Conservation (phyloP, 2,113 vertebrate genomes). For the Peucedramus taeniatus region DNA sequence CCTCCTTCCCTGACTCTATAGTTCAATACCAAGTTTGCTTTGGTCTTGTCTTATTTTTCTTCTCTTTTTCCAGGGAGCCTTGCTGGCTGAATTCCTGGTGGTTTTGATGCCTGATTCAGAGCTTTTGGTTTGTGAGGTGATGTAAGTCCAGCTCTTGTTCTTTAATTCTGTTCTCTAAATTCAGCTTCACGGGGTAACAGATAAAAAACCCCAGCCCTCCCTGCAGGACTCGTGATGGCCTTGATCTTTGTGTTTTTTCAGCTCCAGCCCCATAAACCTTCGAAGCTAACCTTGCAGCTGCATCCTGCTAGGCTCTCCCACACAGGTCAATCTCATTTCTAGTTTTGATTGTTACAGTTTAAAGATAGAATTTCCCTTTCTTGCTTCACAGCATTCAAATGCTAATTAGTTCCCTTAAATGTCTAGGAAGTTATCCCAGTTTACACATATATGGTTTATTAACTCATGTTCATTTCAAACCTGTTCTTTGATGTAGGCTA, state of each 20-base stretch:
- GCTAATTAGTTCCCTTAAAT: constrained; percentile 49
- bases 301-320: constrained; percentile 9
- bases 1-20: neutral
- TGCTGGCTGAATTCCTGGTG: neutral
- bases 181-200: neutral
- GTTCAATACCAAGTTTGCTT: neutral
- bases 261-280: neutral
- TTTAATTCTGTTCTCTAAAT: neutral
- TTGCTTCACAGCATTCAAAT: constrained; percentile 53
- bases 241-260: neutral
- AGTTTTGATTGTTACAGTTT: constrained; percentile 48
- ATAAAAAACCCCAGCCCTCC: neutral
- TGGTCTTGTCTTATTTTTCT: neutral
- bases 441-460: constrained; percentile 55
- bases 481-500: constrained; percentile 49
- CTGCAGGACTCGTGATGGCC: neutral
- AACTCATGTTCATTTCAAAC: constrained; percentile 49
- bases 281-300: neutral
- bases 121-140: neutral
- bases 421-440: constrained; percentile 50
- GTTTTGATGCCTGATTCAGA: neutral
- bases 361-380: constrained; percentile 50
- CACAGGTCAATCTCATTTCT: constrained; percentile 46
- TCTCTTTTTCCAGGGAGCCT: neutral
- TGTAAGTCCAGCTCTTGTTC: neutral